Base-by-base conservation (phyloP, 1,140 invertebrate species). In the Atta cephalotes region DNA sequence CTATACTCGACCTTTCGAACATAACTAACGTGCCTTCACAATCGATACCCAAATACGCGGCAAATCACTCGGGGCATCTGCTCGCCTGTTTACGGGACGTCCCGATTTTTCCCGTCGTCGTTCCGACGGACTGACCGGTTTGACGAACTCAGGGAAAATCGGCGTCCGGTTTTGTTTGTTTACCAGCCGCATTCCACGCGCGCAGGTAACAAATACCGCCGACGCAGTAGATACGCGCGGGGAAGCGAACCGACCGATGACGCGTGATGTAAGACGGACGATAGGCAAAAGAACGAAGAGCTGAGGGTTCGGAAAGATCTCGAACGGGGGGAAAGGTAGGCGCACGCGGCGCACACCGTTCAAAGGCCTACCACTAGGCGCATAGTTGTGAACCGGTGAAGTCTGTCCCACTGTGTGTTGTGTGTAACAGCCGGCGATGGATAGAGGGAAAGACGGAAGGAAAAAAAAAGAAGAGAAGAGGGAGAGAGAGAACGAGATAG, bases 341-440 rank as follows among this genome's bases (percentile, higher is more conserved):
- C 63, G 70, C 62, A 79, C 70, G 85, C 87, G 77, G 82, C 88
- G 85, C 87, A 78, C 79, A 79, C 81, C 58, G 84, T 89, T 91
- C 90, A 90, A 90, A 91, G 86, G 89, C 78, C 84, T 85, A 70
- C 81, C 85, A 71, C 82, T 91, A 89, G 89, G 84, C 89, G 86
- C 88, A 89, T 88, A 90, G 85, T 91, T 84, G 90, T 90, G 85
- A 91, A 88, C 90, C 66, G 82, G 87, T 87, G 66, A 89, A 88
- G 87, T 89, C 85, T 88, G 85, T 87, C 70, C 85, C 89, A 88
- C 88, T 92, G 35, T 35, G 5, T 35, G 31, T 35, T 6, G 31
- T 39, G 35, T 39, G 89, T 91, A 92, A 87, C 87, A 81, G 79
- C 90, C 87, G 86, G 80, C 85, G 81, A 86, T 66, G 79, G 76